These are phyloP conservation scores for Anagyrus pseudococci DNA, from an alignment of 2,888 invertebrate species.

Conservation along the genomic window DNA sequence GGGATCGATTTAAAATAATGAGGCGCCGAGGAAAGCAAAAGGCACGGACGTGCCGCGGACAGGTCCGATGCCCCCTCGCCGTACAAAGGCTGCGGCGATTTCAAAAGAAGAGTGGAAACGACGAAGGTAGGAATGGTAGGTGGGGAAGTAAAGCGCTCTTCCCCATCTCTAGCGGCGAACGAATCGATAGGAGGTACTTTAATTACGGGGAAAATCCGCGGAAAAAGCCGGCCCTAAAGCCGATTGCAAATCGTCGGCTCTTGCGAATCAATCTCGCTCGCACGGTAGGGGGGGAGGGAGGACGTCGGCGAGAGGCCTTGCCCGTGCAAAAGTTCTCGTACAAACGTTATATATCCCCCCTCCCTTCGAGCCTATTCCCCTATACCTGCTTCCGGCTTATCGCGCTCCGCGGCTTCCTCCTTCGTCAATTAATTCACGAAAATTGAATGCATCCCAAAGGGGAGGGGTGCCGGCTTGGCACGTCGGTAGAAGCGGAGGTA, in stretches of 20 bases:
- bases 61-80: no score
- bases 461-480: no score
- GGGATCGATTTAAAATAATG: conserved; percentile 32
- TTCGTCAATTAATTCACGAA: conserved; percentile 27
- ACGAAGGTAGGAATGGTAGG: not conserved
- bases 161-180: no score
- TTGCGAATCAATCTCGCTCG: conserved; percentile 42
- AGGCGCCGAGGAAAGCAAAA: conserved; percentile 1
- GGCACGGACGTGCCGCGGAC: no score
- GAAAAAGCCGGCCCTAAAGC: conserved; percentile 43
- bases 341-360: no score
- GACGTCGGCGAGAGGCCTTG: no score
- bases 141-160: not conserved
- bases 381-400: no score
- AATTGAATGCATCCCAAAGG: conserved; percentile 12
- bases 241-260: conserved; percentile 46
- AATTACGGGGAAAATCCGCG: conserved; percentile 45
- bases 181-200: conserved; percentile 44
- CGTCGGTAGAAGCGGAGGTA: no score
- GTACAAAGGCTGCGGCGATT: not conserved
- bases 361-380: no score
- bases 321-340: no score
- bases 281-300: no score
- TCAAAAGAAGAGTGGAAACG: not conserved
- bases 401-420: not conserved